Conservation (phyloP, 2,797 vertebrate genomes). For the Dromococcyx pavoninus region DNA sequence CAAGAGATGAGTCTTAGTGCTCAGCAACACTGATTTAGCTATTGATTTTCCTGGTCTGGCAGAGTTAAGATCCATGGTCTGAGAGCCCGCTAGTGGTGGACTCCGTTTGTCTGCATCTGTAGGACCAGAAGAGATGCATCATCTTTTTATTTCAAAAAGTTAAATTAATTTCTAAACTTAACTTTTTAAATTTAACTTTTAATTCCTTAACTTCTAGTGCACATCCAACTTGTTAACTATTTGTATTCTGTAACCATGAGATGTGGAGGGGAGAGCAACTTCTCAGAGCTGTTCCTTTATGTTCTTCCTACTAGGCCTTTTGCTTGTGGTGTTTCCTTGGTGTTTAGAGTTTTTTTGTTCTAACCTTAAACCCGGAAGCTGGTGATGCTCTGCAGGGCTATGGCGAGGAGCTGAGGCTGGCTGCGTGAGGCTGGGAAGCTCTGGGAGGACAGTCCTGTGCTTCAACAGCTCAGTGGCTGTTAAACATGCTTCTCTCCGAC, state of each 20-base stretch:
- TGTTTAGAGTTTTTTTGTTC: background rate
- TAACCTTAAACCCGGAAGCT: background rate
- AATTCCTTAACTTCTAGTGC: background rate
- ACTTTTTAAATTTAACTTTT: background rate
- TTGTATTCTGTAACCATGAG: background rate
- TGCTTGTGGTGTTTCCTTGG: background rate
- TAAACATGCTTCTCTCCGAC: background rate
- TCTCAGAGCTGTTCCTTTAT: accelerated
- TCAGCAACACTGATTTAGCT: background rate
- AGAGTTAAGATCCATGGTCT: background rate
- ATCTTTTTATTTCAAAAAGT: background rate
- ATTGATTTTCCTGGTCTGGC: background rate
- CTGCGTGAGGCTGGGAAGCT: background rate
- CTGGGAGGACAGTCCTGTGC: background rate
- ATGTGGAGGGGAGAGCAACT: background rate
- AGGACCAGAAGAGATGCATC: background rate
- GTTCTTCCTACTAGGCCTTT: background rate
- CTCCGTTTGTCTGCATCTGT: background rate
- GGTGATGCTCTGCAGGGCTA: background rate
- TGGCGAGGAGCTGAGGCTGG: background rate
- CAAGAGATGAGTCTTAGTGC: background rate
- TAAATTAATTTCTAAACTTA: background rate
- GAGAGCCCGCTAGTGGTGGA: background rate
- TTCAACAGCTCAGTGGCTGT: background rate
- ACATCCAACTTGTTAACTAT: background rate